Percentiles rank a stretch among this genome's conserved stretches.
These are phyloP conservation scores for Limnephilus lunatus DNA, from an alignment of 2,888 invertebrate genomes.

Conservation along the genomic window DNA sequence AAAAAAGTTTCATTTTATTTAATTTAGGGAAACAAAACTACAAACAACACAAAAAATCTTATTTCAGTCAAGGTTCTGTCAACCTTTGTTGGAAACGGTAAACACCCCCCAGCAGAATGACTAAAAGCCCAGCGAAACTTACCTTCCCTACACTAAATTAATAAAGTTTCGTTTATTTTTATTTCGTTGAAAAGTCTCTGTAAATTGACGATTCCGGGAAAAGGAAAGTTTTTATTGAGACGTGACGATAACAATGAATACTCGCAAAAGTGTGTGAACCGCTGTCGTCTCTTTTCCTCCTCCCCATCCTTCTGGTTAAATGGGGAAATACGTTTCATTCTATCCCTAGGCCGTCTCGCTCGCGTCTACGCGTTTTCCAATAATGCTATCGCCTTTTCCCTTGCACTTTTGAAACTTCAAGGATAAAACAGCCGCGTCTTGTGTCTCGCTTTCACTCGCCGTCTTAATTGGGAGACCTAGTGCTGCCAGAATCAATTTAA, in stretches of 20 bases:
- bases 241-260: slow-evolving; percentile 42
- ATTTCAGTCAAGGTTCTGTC: not conserved
- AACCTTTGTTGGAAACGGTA: not conserved
- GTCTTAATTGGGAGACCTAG: slow-evolving; percentile 54
- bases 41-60: not conserved
- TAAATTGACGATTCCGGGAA: slow-evolving; percentile 37
- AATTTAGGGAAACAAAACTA: not conserved
- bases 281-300: not conserved
- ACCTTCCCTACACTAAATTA: slow-evolving; percentile 29
- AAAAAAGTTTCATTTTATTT: not conserved
- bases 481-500: slow-evolving; percentile 51
- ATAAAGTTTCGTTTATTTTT: slow-evolving; percentile 44
- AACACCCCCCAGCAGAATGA: not conserved
- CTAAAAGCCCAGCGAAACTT: slow-evolving; percentile 26
- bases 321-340: slow-evolving; percentile 50
- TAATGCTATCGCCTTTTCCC: slow-evolving; percentile 66
- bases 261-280: slow-evolving; percentile 12
- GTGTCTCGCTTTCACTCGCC: slow-evolving; percentile 68
- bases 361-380: slow-evolving; percentile 55
- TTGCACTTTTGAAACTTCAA: slow-evolving; percentile 67
- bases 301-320: slow-evolving; percentile 17
- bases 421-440: slow-evolving; percentile 70
- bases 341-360: slow-evolving; percentile 62
- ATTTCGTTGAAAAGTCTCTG: slow-evolving; percentile 41
- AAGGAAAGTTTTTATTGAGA: slow-evolving; percentile 38